Base-by-base conservation (phyloP, 2,888 invertebrate genomes). In the Ariolimax columbianus region DNA sequence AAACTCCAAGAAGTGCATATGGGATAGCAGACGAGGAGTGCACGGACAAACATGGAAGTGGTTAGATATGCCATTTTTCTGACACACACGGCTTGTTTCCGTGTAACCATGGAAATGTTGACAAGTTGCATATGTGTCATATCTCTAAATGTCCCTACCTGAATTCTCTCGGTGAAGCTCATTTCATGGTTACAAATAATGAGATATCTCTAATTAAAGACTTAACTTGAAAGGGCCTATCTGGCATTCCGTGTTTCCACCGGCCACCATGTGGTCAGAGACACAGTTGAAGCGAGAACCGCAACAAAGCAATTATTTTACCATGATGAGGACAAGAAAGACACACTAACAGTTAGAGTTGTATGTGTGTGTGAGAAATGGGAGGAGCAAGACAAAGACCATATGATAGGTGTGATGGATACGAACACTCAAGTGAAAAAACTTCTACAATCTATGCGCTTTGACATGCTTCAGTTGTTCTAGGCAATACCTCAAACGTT, bases 171-270 rank as follows among this genome's bases (percentile, higher is more conserved):
- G 79, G 79, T 26, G n/a, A 40, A 17, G 66, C 7, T 79, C 79
- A 79, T 30, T 79, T 79, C 30, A n/a, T 79, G 43, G 79, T 79
- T n/a, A 66, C 66, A 9, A 79, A n/a, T 26, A 17, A 43, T 36
- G 19, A 3, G 14, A 14, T 33, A 36, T 14, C 11, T 47, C n/a
- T 63, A 1, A 6, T 30, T 11, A 4, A 66, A 4, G 43, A 17
- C 3, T 19, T 23, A 77, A 14, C 36, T 19, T 11, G 23, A n/a
- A 30, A 63, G 66, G 26, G 79, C 79, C 33, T 68, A 79, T 33
- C 79, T 79, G 30, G 79, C 79, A n/a, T 79, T 79, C 19, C 79
- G 79, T 66, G 79, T 79, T 2, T 79, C 79, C 43, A 79, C 66
- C 26, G 68, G 68, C 30, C 79, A 66, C 26, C 79, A 79, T 51